Evolutionary conservation across 2,113 vertebrate genomes (phyloP).

Genomic region (Corapipo altera): DNA sequence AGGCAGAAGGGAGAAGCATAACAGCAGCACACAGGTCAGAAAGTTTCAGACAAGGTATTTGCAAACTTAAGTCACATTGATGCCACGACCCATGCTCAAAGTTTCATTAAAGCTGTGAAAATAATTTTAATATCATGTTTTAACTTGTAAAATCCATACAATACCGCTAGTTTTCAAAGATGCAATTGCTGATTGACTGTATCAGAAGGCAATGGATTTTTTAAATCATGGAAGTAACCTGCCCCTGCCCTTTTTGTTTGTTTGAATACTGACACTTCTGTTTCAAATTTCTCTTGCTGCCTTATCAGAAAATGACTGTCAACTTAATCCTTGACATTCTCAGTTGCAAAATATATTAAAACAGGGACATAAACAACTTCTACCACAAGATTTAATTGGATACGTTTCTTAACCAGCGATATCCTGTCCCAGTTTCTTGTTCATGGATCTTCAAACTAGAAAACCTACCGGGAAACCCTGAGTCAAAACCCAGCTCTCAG

Average conservation of each 20-base stretch:
- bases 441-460: not conserved
- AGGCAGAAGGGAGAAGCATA: slow-evolving; percentile 57
- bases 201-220: not conserved
- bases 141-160: not conserved
- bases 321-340: not conserved
- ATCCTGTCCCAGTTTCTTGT: not conserved
- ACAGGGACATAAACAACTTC: not conserved
- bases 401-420: not conserved
- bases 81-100: not conserved
- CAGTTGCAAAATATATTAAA: not conserved
- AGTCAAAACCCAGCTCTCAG: not conserved
- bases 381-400: not conserved
- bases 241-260: not conserved
- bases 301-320: not conserved
- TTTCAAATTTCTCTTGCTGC: not conserved
- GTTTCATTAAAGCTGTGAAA: not conserved
- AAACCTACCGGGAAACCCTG: not conserved
- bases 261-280: not conserved
- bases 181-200: not conserved
- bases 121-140: not conserved
- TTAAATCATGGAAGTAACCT: not conserved
- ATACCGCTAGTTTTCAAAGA: not conserved
- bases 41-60: slow-evolving; percentile 64
- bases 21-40: slow-evolving; percentile 59
- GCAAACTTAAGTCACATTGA: slow-evolving; percentile 31